These are phyloP conservation scores for Catharus minimus DNA, from an alignment of 2,113 vertebrate genomes.

Conservation along the genomic window DNA sequence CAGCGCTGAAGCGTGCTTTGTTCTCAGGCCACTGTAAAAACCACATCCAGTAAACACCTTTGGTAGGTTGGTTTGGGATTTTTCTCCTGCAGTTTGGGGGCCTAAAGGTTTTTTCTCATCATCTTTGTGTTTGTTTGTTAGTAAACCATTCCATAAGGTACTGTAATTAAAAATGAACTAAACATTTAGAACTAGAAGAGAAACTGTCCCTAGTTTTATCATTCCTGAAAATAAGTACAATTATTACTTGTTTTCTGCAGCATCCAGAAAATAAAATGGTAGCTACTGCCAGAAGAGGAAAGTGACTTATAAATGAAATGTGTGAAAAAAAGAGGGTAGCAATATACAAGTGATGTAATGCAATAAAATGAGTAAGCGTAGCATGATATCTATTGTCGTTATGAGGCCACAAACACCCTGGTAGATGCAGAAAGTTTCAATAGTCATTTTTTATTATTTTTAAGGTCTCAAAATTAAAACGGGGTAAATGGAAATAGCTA, in stretches of 20 bases:
- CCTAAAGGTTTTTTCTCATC: no score
- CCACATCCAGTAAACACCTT: background rate
- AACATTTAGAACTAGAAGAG: background rate
- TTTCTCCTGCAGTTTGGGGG: no score
- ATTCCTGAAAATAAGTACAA: background rate
- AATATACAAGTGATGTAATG: accelerated
- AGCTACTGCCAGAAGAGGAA: background rate
- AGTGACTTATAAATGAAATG: background rate
- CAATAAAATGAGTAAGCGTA: background rate
- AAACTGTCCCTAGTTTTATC: background rate
- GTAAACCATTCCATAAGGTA: background rate
- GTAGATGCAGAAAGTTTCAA: background rate
- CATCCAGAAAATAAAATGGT: background rate
- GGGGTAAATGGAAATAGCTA: background rate
- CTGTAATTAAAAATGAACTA: background rate
- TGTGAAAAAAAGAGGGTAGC: background rate
- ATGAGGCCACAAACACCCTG: background rate
- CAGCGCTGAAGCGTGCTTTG: accelerated
- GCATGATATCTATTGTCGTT: accelerated
- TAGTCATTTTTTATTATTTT: background rate
- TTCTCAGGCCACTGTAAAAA: background rate
- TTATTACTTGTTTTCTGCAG: background rate
- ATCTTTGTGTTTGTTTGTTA: background rate
- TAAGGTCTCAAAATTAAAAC: background rate
- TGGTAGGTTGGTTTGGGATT: background rate